Evolutionary conservation across 1,140 invertebrate genomes (phyloP).

Genomic region (Lucilia sericata): DNA sequence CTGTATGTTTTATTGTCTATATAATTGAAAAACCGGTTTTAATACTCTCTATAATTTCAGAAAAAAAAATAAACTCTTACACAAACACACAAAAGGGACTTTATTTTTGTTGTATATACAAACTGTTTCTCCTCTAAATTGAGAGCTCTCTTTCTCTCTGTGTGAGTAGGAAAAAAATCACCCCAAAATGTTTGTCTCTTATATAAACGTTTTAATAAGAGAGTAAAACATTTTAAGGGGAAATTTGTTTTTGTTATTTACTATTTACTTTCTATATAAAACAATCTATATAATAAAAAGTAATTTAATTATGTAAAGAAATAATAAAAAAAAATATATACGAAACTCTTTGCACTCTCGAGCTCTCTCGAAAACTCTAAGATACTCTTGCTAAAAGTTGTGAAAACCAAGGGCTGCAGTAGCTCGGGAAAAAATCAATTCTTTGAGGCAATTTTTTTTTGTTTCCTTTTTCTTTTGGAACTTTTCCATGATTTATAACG

Average conservation of each 20-base stretch:
- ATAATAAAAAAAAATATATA: background rate
- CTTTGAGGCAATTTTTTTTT: too few relatives aligned
- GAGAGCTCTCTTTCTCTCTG: background rate
- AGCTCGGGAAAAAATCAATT: too few relatives aligned
- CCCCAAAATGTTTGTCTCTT: background rate
- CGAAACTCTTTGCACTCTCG: background rate
- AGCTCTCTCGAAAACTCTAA: too few relatives aligned
- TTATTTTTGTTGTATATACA: background rate
- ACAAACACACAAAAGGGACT: slow-evolving; percentile 21
- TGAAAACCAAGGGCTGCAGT: too few relatives aligned
- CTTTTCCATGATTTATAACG: too few relatives aligned
- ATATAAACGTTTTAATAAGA: background rate
- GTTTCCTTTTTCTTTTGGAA: too few relatives aligned
- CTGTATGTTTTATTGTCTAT: background rate
- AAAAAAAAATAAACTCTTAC: background rate
- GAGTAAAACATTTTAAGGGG: background rate
- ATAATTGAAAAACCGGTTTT: slow-evolving; percentile 41
- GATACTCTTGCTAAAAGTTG: too few relatives aligned
- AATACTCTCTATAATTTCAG: background rate
- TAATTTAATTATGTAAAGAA: slow-evolving; percentile 14
- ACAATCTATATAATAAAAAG: background rate
- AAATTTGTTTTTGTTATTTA: background rate
- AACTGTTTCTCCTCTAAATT: background rate
- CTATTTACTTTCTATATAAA: background rate
- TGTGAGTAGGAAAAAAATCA: background rate